A percentile compares a stretch with the other conserved stretches of the same genome.
Conservation (phyloP, 2,888 invertebrate genomes). For the Drosophila pseudotakahashii region DNA sequence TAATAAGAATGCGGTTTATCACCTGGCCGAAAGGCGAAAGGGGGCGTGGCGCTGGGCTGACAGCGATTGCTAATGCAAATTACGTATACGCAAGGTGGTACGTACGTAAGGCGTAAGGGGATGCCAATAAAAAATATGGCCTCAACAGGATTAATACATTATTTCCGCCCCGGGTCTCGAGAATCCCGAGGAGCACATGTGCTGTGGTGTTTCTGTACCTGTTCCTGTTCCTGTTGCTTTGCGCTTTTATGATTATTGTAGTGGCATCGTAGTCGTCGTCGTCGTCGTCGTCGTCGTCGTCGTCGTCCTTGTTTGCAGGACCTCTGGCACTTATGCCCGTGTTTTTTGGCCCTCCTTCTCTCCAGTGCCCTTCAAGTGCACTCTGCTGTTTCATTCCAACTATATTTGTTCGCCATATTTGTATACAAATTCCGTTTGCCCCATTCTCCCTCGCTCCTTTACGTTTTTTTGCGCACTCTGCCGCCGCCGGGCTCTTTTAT, state of each 20-base stretch:
- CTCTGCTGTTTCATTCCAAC: constrained; percentile 79
- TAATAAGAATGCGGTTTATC: constrained; percentile 57
- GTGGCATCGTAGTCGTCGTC: constrained; percentile 60
- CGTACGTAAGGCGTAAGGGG: constrained; percentile 30
- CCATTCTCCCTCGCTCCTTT: background rate
- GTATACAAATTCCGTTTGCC: constrained; percentile 52
- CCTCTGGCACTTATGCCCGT: constrained; percentile 65
- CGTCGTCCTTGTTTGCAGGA: constrained; percentile 23
- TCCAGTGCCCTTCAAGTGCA: constrained; percentile 74
- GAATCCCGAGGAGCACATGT: constrained; percentile 2
- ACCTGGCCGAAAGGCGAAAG: constrained; percentile 43
- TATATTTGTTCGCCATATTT: constrained; percentile 73
- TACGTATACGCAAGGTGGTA: constrained; percentile 13
- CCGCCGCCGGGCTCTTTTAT: constrained; percentile 14
- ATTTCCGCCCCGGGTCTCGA: constrained; percentile 64
- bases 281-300: constrained; percentile 6
- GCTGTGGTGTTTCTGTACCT: constrained; percentile 3
- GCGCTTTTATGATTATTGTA: constrained; percentile 78
- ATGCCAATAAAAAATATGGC: constrained; percentile 83
- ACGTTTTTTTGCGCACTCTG: constrained; percentile 17
- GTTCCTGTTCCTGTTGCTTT: constrained; percentile 56
- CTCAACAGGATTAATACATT: constrained; percentile 84
- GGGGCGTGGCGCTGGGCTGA: background rate
- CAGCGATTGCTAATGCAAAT: constrained; percentile 45
- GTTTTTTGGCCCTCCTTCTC: constrained; percentile 65